These are phyloP conservation scores for Nyctereutes procyonoides DNA, from an alignment of 2,113 vertebrate species.

Conservation along the genomic window DNA sequence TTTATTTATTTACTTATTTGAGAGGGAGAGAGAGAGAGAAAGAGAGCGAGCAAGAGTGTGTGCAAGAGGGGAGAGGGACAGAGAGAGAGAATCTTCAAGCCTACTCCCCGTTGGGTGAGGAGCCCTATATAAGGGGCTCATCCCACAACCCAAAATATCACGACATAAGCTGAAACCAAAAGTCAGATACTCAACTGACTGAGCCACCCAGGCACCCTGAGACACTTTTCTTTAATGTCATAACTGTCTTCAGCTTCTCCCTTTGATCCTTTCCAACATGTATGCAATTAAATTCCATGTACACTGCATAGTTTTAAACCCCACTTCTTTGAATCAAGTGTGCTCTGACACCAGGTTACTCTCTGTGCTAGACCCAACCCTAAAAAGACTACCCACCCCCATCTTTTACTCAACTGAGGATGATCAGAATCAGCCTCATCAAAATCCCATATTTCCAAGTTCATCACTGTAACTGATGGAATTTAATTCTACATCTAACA, in stretches of 20 bases:
- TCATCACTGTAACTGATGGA: background rate
- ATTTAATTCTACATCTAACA: background rate
- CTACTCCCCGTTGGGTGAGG: background rate
- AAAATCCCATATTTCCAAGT: background rate
- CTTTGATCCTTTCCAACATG: background rate
- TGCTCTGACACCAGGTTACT: background rate
- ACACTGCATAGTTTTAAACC: background rate
- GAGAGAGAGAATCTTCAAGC: background rate
- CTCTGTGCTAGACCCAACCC: background rate
- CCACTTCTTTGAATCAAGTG: background rate
- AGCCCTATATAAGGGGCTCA: background rate
- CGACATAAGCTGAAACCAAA: background rate
- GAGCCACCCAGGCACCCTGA: background rate
- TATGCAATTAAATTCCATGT: background rate
- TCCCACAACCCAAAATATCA: background rate
- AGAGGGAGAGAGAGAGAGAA: background rate
- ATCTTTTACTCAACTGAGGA: background rate
- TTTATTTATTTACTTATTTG: background rate
- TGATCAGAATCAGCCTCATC: background rate
- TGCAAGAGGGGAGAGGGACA: background rate
- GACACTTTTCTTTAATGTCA: background rate
- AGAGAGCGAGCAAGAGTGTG: background rate
- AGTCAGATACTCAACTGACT: background rate
- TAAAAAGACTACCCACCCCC: rapidly evolving
- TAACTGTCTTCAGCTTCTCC: background rate